Base-by-base conservation (phyloP, 2,797 vertebrate species). In the Chrosomus eos region DNA sequence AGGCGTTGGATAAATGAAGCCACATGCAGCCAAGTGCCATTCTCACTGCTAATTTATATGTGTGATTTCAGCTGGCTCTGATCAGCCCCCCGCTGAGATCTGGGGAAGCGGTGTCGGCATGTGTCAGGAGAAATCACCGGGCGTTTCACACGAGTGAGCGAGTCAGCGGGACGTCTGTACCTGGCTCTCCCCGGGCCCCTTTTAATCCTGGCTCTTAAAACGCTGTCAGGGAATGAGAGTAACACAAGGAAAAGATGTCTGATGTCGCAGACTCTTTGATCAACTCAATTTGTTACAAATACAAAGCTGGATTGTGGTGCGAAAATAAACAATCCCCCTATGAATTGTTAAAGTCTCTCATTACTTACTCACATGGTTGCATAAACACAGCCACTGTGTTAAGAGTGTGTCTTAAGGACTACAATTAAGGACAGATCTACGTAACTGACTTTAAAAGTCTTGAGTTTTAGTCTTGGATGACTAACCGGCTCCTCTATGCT, bases 51-150 rank as follows among this genome's bases (percentile, higher is more conserved):
- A 91, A 93, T 94, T 93, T 92, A 94, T 82, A 81, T 88, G 87
- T 86, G 88, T 53, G 73, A 90, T 90, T 92, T 94, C 93, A 94
- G 93, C 94, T 95, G 93, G 87, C 93, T 92, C 88, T 91, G 88
- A 94, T 95, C 92, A 94, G 80, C 86, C 84, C 74, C 90, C 89
- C 64, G 85, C 73, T 91, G 85, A 85, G 90, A 93, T 92, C 91
- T 92, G 87, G 91, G 90, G 91, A 93, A 93, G 90, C 89, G 88
- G 91, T 92, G 94, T 92, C 91, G 91, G 91, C 93, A 94, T 91
- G 91, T 92, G 93, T 95, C 94, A 92, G 87, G 53, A 71, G 85
- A 87, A 85, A 93, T 94, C 93, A 94, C 90, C 84, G 81, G 55
- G 18, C 60, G 31, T 87, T 92, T 91, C 87, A 89, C 87, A 90